Evolutionary conservation across 2,113 vertebrate species (phyloP).

Genomic region (Chaetura pelagica): DNA sequence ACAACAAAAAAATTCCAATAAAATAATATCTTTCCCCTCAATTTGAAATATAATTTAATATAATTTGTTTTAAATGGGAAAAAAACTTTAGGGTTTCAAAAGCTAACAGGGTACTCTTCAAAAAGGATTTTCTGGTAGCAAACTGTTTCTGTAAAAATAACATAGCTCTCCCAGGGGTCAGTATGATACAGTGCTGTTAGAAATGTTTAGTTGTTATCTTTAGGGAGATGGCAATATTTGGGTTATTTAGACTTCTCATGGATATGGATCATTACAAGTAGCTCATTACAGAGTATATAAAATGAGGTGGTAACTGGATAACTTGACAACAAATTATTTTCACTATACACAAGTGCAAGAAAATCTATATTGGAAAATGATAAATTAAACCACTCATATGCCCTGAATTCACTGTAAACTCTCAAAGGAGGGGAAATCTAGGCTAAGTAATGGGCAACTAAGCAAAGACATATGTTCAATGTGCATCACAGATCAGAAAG

Average conservation of each 20-base stretch:
- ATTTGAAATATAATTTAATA: neutral
- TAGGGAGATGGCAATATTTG: slow-evolving; percentile 36
- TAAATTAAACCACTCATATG: slow-evolving; percentile 27
- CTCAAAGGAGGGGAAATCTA: neutral
- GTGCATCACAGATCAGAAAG: slow-evolving; percentile 31
- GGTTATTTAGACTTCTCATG: slow-evolving; percentile 31
- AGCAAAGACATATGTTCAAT: slow-evolving; percentile 58
- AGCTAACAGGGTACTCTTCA: neutral
- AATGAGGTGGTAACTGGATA: slow-evolving; percentile 48
- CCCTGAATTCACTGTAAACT: slow-evolving; percentile 17
- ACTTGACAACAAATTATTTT: slow-evolving; percentile 64
- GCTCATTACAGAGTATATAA: slow-evolving; percentile 15
- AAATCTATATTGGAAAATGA: slow-evolving; percentile 46
- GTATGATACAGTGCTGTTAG: slow-evolving; percentile 24
- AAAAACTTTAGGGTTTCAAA: neutral
- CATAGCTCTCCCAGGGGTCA: neutral
- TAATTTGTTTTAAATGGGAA: neutral
- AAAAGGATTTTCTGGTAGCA: slow-evolving; percentile 45
- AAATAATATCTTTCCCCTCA: neutral
- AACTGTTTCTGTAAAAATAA: neutral
- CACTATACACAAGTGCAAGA: neutral
- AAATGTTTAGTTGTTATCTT: slow-evolving; percentile 46
- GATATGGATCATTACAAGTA: slow-evolving; percentile 51
- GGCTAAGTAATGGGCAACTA: slow-evolving; percentile 56
- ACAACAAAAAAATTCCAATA: neutral